phyloP scores from a whole-genome alignment of 2,113 vertebrate species.

The Oncorhynchus nerka region DNA sequence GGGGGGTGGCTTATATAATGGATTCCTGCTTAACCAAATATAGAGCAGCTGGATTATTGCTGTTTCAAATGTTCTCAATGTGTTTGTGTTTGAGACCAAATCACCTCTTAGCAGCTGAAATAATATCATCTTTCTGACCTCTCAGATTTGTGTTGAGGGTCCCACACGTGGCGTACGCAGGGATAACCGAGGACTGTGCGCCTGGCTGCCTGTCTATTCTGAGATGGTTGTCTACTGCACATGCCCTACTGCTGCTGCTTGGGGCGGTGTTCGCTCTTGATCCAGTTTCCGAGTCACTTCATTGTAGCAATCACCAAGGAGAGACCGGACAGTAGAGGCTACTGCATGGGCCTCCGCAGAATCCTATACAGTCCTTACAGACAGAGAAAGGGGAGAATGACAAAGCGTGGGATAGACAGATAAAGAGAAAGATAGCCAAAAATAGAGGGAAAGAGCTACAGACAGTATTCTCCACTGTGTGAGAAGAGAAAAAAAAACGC shows the following conservation, averaged over 20 bases:
- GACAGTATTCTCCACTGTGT: not conserved
- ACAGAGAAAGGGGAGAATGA: not conserved
- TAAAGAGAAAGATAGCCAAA: not conserved
- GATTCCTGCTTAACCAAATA: not conserved
- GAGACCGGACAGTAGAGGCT: not conserved
- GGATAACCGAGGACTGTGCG: not conserved
- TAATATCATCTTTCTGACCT: not conserved
- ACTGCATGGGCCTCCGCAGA: not conserved
- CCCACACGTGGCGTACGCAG: too few species aligned
- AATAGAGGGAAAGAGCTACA: not conserved
- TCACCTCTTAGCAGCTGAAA: not conserved
- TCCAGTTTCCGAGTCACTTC: constrained; percentile 12
- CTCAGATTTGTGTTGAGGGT: too few species aligned
- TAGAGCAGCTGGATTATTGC: not conserved
- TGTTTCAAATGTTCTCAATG: too few species aligned
- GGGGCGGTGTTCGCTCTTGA: constrained; percentile 16
- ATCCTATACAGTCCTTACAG: not conserved
- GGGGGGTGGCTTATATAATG: not conserved
- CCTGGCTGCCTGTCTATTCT: constrained; percentile 4
- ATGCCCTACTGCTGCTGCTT: not conserved
- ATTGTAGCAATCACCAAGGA: not conserved
- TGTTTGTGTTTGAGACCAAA: constrained; percentile 6
- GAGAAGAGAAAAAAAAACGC: not conserved
- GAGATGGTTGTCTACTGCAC: constrained; percentile 3
- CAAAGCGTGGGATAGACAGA: not conserved